phyloP scores from a whole-genome alignment of 2,797 vertebrate genomes.

The Pseudochaenichthys georgianus region DNA sequence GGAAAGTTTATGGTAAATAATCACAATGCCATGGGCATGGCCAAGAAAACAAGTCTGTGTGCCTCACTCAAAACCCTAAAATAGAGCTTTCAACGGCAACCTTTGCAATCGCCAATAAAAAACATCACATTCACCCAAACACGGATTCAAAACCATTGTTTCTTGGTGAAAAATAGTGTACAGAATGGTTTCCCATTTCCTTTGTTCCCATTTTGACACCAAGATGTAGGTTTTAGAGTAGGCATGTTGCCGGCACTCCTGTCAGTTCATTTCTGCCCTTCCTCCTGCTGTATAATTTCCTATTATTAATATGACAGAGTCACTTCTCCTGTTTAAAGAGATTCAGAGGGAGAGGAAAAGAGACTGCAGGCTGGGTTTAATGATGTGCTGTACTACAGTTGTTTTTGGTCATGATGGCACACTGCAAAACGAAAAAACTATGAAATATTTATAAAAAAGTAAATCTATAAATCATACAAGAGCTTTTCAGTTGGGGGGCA shows the following conservation, averaged over 20 bases:
- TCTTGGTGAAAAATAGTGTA: constrained; percentile 10
- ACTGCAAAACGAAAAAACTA: constrained; percentile 10
- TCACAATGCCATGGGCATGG: constrained; percentile 11
- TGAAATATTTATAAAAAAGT: constrained; percentile 5
- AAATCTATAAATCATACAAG: constrained; percentile 17
- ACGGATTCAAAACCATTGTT: constrained; percentile 27
- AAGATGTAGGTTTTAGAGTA: constrained; percentile 33
- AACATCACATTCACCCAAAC: constrained; percentile 27
- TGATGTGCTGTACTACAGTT: constrained; percentile 21
- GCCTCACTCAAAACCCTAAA: constrained; percentile 35
- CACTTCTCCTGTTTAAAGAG: constrained; percentile 44
- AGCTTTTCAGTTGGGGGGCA: neutral
- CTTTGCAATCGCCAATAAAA: constrained; percentile 28
- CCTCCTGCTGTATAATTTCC: constrained; percentile 42
- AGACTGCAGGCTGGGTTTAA: constrained; percentile 6
- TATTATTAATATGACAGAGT: constrained; percentile 47
- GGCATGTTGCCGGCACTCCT: constrained; percentile 33
- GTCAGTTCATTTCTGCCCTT: constrained; percentile 37
- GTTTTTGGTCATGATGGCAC: constrained; percentile 24
- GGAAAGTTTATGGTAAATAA: constrained; percentile 35
- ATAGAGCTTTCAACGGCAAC: constrained; percentile 33
- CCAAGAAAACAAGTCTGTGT: constrained; percentile 21
- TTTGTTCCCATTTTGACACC: constrained; percentile 47
- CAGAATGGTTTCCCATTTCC: constrained; percentile 27
- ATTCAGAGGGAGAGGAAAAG: constrained; percentile 29